These are phyloP conservation scores for Plagiodera versicolora DNA, from an alignment of 2,888 invertebrate genomes.

Conservation along the genomic window DNA sequence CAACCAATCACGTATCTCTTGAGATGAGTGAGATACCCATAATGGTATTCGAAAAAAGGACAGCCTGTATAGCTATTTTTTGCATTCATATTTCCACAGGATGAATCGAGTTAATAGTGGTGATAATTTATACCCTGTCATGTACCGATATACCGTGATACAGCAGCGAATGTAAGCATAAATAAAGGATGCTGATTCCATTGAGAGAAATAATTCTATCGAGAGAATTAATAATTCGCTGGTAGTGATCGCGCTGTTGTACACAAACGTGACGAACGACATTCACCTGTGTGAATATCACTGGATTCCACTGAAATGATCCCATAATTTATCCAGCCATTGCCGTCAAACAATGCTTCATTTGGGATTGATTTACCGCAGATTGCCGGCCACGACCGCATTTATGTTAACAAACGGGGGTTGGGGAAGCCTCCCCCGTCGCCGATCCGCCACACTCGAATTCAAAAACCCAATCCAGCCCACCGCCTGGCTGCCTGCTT, in stretches of 20 bases:
- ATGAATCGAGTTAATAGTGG: too few relatives aligned
- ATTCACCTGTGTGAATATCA: conserved; percentile 49
- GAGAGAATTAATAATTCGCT: conserved; percentile 24
- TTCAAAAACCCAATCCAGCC: conserved; percentile 35
- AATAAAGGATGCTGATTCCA: too few relatives aligned
- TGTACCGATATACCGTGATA: too few relatives aligned
- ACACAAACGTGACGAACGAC: conserved; percentile 43
- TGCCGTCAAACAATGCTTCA: conserved; percentile 51
- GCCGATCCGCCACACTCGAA: conserved; percentile 26
- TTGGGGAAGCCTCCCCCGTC: conserved; percentile 17
- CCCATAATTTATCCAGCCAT: conserved; percentile 47
- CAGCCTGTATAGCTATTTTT: too few relatives aligned
- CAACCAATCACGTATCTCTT: too few relatives aligned
- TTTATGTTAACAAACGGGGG: conserved; percentile 32
- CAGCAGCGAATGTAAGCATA: too few relatives aligned
- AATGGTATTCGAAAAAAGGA: too few relatives aligned
- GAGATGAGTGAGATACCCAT: too few relatives aligned
- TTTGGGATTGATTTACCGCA: conserved; percentile 53
- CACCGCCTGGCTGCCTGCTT: conserved; percentile 29
- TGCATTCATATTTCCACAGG: too few relatives aligned
- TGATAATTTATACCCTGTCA: too few relatives aligned
- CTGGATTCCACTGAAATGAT: conserved; percentile 47
- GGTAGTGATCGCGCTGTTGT: not conserved
- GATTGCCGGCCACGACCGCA: conserved; percentile 42
- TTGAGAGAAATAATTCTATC: conserved; percentile 11